Base-by-base conservation (phyloP, 1,140 invertebrate species). In the Plectrocnemia conspersa region DNA sequence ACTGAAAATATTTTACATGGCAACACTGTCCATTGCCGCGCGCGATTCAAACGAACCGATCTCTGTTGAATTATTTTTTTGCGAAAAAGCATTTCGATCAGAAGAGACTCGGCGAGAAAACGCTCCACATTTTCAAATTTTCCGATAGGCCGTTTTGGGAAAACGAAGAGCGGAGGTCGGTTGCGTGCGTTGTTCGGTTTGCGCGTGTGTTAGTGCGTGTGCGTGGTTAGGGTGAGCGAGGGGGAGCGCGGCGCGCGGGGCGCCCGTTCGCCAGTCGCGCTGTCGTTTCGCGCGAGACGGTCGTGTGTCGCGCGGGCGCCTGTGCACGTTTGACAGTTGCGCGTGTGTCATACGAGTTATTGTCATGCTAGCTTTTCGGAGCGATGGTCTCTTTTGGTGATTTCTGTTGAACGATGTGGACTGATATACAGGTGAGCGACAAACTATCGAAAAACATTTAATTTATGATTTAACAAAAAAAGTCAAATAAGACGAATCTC, bases 401-500 rank as follows among this genome's bases (percentile, higher is more conserved):
- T 45, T 32, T 42, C 54, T 56, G 49, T 38, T 54, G 36, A 49
- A 16, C 41, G n/a, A 61, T 61, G 59, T 61, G 59, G 59, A 52
- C 50, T 53, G 59, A 61, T 54, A 56, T 61, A 48, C 59, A 61
- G 59, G 59, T 57, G 41, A 42, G 50, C 25, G 9, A 5, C 5
- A n/a, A n/a, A n/a, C n/a, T n/a, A n/a, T n/a, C n/a, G n/a, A n/a
- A n/a, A n/a, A n/a, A n/a, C n/a, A n/a, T n/a, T n/a, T n/a, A n/a
- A n/a, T n/a, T n/a, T n/a, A n/a, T n/a, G n/a, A n/a, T n/a, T n/a
- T n/a, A n/a, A n/a, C n/a, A n/a, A n/a, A n/a, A n/a, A n/a, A n/a
- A n/a, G n/a, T n/a, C n/a, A n/a, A n/a, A n/a, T n/a, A n/a, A n/a
- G n/a, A n/a, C n/a, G n/a, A n/a, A n/a, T n/a, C n/a, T n/a, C n/a